Evolutionary conservation across 2,888 invertebrate genomes (phyloP), one percentile per base, ranked within the genome.

Genomic region (Caenorhabditis afra): DNA sequence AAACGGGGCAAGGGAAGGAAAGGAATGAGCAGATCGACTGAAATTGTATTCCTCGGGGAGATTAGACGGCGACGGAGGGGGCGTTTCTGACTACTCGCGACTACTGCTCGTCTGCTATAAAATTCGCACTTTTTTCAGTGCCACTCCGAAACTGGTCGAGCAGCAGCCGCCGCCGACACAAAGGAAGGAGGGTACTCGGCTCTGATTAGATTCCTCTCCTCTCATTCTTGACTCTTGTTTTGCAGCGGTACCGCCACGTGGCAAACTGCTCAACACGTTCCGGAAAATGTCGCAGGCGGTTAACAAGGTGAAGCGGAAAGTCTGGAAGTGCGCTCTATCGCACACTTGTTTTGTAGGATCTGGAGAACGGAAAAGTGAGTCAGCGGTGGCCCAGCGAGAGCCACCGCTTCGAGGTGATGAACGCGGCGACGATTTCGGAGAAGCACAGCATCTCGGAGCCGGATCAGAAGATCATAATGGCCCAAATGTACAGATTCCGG

Each of bases 401-500:
- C 12, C 58, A 62, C 5, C 57, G 79, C 45, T 79, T 79, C 53
- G 61, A 79, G 57, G 79, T 79, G 3, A 67, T 67, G n/a, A 29
- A 29, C 29, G 7, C 29, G 29, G 7, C 29, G 29, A 29, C 29
- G 29, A 29, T 29, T 29, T 7, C 29, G 29, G 64, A 64, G 16
- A 71, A 66, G 12, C 71, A 71, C 52, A 80, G 70, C 29, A 66
- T 75, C 20, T 55, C 65, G 20, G 75, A 75, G 37, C 53, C 53
- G 1, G 80, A 75, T 57, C 75, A 80, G 53, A 76, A 70, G 39
- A 47, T 58, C 18, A 76, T 80, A 12, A 80, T 75, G 66, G 55
- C 61, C 18, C 80, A 80, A 49, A 75, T 80, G 80, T 74, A 41
- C 57, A 20, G 80, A n/a, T 80, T 80, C 37, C 57, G 80, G 18